Percentiles rank a stretch among this genome's conserved stretches.
Conservation (phyloP, 1,140 invertebrate species). For the Riptortus pedestris region DNA sequence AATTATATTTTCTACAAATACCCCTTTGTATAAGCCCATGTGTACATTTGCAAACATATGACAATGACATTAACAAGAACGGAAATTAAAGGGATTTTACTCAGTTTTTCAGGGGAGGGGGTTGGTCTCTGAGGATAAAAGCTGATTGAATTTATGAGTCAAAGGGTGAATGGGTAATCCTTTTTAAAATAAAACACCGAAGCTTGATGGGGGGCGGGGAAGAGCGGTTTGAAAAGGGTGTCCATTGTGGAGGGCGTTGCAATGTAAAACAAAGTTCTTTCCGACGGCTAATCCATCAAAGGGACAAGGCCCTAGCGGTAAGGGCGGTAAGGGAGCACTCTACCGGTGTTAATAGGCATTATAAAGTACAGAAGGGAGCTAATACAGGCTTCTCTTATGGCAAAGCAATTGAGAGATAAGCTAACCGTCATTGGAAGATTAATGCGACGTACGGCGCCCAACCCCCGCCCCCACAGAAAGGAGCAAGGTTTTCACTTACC, state of each 20-base stretch:
- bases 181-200: slow-evolving; percentile 7
- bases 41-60: no score
- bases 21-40: no score
- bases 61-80: no score
- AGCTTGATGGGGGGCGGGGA: background rate
- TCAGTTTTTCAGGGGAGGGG: no score
- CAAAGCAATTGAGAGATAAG: slow-evolving; percentile 12
- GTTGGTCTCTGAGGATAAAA: background rate
- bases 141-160: slow-evolving; percentile 7
- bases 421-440: slow-evolving; percentile 5
- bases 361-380: slow-evolving; percentile 12
- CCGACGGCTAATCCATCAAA: slow-evolving; percentile 15
- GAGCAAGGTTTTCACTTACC: slow-evolving; percentile 8
- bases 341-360: slow-evolving; percentile 11
- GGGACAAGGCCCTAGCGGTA: no score
- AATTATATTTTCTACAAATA: no score
- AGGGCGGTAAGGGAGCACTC: no score
- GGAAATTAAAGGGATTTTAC: no score
- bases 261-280: slow-evolving; percentile 19
- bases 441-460: background rate
- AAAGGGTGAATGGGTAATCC: slow-evolving; percentile 9
- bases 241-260: slow-evolving; percentile 3
- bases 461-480: no score
- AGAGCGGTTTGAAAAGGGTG: background rate
- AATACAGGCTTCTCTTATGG: slow-evolving; percentile 1